Base-by-base conservation (phyloP, 2,888 invertebrate species). In the Andrena haemorrhoa region DNA sequence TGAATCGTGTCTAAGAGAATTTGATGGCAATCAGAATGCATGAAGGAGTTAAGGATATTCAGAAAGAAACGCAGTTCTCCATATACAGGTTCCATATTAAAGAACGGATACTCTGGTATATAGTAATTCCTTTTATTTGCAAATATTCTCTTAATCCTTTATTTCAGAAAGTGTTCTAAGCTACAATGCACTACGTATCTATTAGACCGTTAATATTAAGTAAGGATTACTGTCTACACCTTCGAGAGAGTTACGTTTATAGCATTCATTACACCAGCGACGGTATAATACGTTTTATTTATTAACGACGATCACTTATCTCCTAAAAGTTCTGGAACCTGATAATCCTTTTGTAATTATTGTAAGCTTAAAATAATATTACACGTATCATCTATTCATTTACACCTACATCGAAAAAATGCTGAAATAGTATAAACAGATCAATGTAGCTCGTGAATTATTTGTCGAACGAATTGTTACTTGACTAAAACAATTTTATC, bases 121-220 rank as follows among this genome's bases (percentile, higher is more conserved):
- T 12, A 1, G 47, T 29, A 49, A 49, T 56, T 8, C 10, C 20
- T 47, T 82, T 82, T 82, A 82, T 82, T 80, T 74, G 79, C 60
- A 61, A 53, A 73, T 53, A 73, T 26, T 65, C 64, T 49, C 35
- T 66, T 65, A 51, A 41, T 66, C 23, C 16, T 65, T 69, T 81
- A 70, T 70, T 69, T 47, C 26, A 12, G 16, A 16, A 70, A 64
- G 31, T 29, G 53, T 60, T 76, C 49, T 68, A 71, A 29, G 8
- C 66, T 82, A 79, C 12, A 73, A 49, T 41, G 49, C 6, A 66
- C 20, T 76, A 76, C 49, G 29, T 33, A 51, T 53, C n/a, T 66
- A 31, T 16, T 35, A 53, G 26, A 7, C 20, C 51, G 35, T 20
- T 41, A 35, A 7, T 47, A 58, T 41, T 58, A 20, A 74, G 20